Percentiles rank a stretch among this genome's conserved stretches.
Evolutionary conservation across 1,140 invertebrate species (phyloP).

Genomic region (Colletes latitarsis): DNA sequence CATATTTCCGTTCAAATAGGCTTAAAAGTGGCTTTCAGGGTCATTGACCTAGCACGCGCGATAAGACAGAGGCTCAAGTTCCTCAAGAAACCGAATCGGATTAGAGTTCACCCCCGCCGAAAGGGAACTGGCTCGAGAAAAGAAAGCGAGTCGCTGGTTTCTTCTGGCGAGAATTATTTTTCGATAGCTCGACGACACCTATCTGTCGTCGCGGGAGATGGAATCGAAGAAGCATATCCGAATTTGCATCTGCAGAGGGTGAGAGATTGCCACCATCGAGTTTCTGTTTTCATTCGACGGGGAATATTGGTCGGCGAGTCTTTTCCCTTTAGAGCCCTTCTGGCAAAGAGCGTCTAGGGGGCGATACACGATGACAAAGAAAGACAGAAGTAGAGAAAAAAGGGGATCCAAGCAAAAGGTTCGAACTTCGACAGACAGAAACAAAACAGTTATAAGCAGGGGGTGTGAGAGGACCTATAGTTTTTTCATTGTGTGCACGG

Average conservation of each 20-base stretch:
- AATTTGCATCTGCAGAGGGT: slow-evolving; percentile 51
- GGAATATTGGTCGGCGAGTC: slow-evolving; percentile 53
- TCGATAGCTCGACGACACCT: slow-evolving; percentile 27
- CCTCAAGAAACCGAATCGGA: background rate
- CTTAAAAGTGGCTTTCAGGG: background rate
- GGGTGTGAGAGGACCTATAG: background rate
- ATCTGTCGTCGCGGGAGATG: slow-evolving; percentile 15
- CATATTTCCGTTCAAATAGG: background rate
- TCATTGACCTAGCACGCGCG: background rate
- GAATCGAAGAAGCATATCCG: slow-evolving; percentile 47
- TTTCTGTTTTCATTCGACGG: slow-evolving; percentile 58
- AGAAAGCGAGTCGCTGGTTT: background rate
- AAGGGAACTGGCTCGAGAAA: background rate
- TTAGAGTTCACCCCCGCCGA: background rate
- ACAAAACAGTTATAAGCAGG: slow-evolving; percentile 59
- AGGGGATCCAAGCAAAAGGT: slow-evolving; percentile 33
- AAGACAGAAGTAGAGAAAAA: background rate
- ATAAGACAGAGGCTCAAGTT: background rate
- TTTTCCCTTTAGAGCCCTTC: slow-evolving; percentile 44
- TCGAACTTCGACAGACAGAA: slow-evolving; percentile 54
- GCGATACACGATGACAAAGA: slow-evolving; percentile 43
- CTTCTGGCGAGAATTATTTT: slow-evolving; percentile 37
- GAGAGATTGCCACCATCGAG: slow-evolving; percentile 39
- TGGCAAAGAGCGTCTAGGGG: slow-evolving; percentile 55
- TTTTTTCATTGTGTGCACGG: background rate